Conservation (phyloP, 2,888 invertebrate genomes). For the Prosopocoilus inquinatus region DNA sequence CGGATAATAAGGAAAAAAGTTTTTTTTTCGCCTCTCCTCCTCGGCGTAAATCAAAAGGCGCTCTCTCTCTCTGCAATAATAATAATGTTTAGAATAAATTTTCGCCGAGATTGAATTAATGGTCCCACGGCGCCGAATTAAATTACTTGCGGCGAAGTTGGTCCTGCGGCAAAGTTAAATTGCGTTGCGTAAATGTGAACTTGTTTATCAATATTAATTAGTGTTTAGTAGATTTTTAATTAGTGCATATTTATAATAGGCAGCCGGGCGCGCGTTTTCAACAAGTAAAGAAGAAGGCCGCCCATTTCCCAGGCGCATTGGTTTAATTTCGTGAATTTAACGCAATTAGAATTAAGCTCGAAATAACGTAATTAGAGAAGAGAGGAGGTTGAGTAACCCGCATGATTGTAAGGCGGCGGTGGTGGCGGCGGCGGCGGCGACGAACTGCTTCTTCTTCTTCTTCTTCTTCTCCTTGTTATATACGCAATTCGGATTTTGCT, state of each 20-base stretch:
- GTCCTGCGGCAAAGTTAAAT: not conserved
- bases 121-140: not conserved
- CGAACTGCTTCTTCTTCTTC: not conserved
- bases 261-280: not conserved
- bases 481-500: constrained; percentile 11
- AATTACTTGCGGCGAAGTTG: not conserved
- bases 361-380: constrained; percentile 38
- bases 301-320: constrained; percentile 10
- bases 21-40: no score
- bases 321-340: constrained; percentile 39
- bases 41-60: no score
- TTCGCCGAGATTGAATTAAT: no score
- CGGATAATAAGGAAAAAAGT: no score
- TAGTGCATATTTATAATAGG: not conserved
- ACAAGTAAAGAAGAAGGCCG: no score
- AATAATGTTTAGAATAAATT: no score
- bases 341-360: constrained; percentile 39
- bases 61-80: no score
- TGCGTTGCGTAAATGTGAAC: not conserved
- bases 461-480: not conserved
- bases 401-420: constrained; percentile 26
- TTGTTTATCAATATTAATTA: constrained; percentile 2
- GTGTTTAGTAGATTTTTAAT: not conserved
- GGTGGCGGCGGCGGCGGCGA: not conserved
- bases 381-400: constrained; percentile 35